These are phyloP conservation scores for Camponotus fellah DNA, from an alignment of 2,888 invertebrate genomes.

Conservation along the genomic window DNA sequence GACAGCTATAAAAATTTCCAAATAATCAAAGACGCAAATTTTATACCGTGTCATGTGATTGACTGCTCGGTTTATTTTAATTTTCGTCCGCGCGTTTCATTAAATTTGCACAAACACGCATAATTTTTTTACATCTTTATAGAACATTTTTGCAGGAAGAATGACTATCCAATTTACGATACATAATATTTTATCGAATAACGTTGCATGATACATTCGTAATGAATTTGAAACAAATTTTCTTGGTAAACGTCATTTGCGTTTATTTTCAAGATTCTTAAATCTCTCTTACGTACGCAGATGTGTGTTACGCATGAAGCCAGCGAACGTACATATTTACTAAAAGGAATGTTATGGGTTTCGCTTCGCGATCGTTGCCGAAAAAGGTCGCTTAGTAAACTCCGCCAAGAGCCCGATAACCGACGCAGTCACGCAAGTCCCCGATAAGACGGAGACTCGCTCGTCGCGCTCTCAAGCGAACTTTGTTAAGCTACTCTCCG, in stretches of 20 bases:
- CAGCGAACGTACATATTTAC: constrained; percentile 10
- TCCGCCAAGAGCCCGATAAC: constrained; percentile 41
- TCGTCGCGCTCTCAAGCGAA: constrained; percentile 47
- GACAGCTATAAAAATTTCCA: background rate
- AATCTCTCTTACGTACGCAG: background rate
- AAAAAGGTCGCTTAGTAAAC: constrained; percentile 31
- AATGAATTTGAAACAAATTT: background rate
- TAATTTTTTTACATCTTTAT: background rate
- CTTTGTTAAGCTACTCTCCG: constrained; percentile 49
- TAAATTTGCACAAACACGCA: background rate
- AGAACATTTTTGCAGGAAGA: background rate
- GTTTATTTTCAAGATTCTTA: background rate
- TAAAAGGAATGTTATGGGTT: background rate
- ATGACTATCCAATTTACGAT: background rate
- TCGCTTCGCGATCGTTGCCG: constrained; percentile 29
- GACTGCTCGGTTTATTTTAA: background rate
- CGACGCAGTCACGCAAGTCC: constrained; percentile 49
- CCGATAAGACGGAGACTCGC: constrained; percentile 38
- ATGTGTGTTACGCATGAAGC: background rate
- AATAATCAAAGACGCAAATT: constrained; percentile 2
- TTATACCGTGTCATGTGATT: background rate
- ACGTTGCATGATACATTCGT: background rate
- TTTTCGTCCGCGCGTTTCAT: background rate
- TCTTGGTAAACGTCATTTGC: background rate
- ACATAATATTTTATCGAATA: constrained; percentile 16